These are phyloP conservation scores for Agriopis leucophaearia DNA, from an alignment of 2,888 invertebrate genomes.

Conservation along the genomic window DNA sequence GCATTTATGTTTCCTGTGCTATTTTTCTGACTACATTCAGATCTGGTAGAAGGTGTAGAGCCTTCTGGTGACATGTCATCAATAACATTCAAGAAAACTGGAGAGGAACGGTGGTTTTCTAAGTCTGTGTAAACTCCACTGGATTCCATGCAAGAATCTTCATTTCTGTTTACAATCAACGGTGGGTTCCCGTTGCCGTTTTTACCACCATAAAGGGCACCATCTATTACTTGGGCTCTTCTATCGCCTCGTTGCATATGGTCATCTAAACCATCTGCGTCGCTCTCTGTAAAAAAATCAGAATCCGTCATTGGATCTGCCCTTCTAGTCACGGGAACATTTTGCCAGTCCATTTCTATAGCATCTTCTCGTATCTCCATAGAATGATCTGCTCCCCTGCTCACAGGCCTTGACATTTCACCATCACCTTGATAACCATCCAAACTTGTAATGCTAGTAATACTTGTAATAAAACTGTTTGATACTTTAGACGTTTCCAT, in stretches of 20 bases:
- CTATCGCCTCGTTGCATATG: constrained; percentile 90
- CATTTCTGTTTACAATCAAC: constrained; percentile 86
- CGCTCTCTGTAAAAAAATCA: constrained; percentile 96
- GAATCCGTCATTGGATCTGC: constrained; percentile 96
- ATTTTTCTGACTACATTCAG: constrained; percentile 83
- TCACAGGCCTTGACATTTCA: constrained; percentile 95
- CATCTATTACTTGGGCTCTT: constrained; percentile 94
- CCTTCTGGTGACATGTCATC: constrained; percentile 90
- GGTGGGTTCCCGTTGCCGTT: constrained; percentile 85
- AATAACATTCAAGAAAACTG: constrained; percentile 85
- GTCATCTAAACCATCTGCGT: constrained; percentile 94
- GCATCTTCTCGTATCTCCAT: constrained; percentile 84
- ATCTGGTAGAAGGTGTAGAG: constrained; percentile 84
- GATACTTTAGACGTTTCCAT: constrained; percentile 88
- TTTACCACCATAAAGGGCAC: constrained; percentile 93
- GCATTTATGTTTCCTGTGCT: constrained; percentile 67
- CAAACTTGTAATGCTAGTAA: constrained; percentile 96
- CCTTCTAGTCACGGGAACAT: constrained; percentile 88
- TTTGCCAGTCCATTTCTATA: constrained; percentile 85
- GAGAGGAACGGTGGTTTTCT: constrained; percentile 88
- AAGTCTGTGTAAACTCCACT: constrained; percentile 96
- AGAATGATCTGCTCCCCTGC: constrained; percentile 92
- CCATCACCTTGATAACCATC: constrained; percentile 98
- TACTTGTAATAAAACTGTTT: constrained; percentile 93
- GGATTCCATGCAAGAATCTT: constrained; percentile 95